Percentiles rank a stretch among this genome's conserved stretches.
phyloP scores from a whole-genome alignment of 2,888 invertebrate species.

The Chrysopilus asiliformis region DNA sequence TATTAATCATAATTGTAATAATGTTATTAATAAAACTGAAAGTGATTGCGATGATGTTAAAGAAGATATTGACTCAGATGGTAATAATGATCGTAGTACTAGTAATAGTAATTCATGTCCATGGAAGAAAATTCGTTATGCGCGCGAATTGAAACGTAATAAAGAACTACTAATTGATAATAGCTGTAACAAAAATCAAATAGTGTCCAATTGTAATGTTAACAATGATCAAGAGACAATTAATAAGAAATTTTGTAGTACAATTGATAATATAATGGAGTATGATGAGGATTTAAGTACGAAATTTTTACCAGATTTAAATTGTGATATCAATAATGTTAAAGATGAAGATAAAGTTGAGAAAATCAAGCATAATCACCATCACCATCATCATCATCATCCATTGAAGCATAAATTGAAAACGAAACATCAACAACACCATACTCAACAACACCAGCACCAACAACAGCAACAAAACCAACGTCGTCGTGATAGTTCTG shows the following conservation, averaged over 20 bases:
- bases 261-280: too few species aligned
- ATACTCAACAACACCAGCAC: conserved; percentile 19
- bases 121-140: conserved; percentile 36
- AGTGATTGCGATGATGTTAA: too few species aligned
- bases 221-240: background rate
- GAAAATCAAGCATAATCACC: background rate
- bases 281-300: background rate
- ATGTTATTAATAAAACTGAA: too few species aligned
- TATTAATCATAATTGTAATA: too few species aligned
- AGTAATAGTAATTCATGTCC: too few species aligned
- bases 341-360: background rate
- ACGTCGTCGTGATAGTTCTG: conserved; percentile 31
- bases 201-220: too few species aligned
- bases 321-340: background rate
- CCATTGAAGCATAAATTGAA: conserved; percentile 19
- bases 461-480: conserved; percentile 7
- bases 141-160: conserved; percentile 30
- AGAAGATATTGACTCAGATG: too few species aligned
- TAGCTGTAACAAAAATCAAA: background rate
- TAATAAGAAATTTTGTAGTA: too few species aligned
- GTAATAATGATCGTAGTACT: too few species aligned
- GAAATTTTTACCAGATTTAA: background rate
- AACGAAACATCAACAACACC: conserved; percentile 17
- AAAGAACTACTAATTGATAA: conserved; percentile 3
- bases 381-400: conserved; percentile 11